A percentile compares a stretch with the other conserved stretches of the same genome.
Conservation (phyloP, 2,113 vertebrate genomes). For the Apus apus region DNA sequence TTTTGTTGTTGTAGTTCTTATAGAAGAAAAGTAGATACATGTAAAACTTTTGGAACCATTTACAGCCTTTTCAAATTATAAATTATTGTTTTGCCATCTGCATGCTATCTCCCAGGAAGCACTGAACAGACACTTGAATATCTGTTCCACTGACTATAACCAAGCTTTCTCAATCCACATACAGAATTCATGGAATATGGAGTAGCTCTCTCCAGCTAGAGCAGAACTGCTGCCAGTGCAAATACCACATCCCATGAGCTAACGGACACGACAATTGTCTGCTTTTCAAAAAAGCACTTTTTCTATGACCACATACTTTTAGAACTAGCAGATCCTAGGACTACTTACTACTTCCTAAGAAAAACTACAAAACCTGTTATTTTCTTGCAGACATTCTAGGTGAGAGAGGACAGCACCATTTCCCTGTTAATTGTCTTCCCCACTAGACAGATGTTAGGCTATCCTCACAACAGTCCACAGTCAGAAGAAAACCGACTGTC, state of each 20-base stretch:
- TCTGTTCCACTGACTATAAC: background rate
- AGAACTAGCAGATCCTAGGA: background rate
- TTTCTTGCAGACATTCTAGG: background rate
- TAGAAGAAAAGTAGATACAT: accelerated
- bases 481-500: background rate
- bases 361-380: background rate
- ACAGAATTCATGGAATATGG: background rate
- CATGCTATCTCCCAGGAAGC: background rate
- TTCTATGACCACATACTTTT: background rate
- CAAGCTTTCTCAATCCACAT: background rate
- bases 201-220: background rate
- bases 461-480: background rate
- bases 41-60: background rate
- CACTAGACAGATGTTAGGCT: background rate
- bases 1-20: background rate
- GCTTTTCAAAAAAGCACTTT: background rate
- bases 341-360: background rate
- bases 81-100: background rate
- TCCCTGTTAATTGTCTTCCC: background rate
- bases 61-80: background rate
- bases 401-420: background rate
- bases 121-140: background rate
- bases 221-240: background rate
- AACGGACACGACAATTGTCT: background rate
- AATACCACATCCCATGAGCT: background rate